A percentile compares a stretch with the other conserved stretches of the same genome.
phyloP scores from a whole-genome alignment of 53 echinoderm and acorn worm genomes.

The Hippasteria phrygiana region DNA sequence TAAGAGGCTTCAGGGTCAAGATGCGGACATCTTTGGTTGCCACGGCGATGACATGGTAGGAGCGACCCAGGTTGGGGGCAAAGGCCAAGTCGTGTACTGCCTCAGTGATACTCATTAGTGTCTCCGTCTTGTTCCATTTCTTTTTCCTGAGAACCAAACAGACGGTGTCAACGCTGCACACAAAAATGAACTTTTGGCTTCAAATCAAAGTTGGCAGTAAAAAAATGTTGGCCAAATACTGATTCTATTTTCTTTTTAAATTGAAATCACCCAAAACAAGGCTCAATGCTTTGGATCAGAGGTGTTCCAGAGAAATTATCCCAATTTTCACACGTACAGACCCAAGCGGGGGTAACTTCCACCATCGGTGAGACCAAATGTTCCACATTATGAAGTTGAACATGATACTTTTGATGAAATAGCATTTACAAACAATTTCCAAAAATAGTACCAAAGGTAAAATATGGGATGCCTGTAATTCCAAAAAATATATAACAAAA shows the following conservation, averaged over 20 bases:
- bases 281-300: too few relatives aligned
- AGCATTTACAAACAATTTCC: not conserved
- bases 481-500: not conserved
- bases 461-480: not conserved
- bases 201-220: not conserved
- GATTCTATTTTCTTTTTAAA: too few relatives aligned
- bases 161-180: not conserved
- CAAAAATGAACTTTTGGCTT: too few relatives aligned
- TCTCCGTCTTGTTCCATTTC: constrained; percentile 92
- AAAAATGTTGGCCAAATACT: too few relatives aligned
- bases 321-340: too few relatives aligned
- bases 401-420: too few relatives aligned
- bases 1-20: constrained; percentile 84
- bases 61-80: constrained; percentile 96
- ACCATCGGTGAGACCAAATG: too few relatives aligned
- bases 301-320: too few relatives aligned
- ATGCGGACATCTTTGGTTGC: constrained; percentile 97
- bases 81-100: constrained; percentile 96
- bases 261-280: too few relatives aligned
- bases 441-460: not conserved
- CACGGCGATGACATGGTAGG: constrained; percentile 95
- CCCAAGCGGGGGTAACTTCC: too few relatives aligned
- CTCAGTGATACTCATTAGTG: constrained; percentile 95
- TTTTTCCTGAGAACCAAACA: constrained; percentile 45
- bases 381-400: too few relatives aligned